Evolutionary conservation across 2,888 invertebrate genomes (phyloP), one percentile per base, ranked within the genome.

Genomic region (Doris montereyensis): DNA sequence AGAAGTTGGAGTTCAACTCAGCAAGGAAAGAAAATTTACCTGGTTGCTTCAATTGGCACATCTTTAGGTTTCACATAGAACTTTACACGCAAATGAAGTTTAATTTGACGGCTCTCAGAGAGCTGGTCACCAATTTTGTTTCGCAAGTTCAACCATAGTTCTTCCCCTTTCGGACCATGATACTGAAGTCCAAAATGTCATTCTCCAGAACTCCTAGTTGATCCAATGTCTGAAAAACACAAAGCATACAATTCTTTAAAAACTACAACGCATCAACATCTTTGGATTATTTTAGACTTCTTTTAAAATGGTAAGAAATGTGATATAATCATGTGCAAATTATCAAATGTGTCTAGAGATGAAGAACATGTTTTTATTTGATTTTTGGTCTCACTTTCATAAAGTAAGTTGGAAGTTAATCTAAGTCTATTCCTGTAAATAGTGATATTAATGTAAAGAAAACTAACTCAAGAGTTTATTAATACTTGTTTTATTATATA

Each of bases 31-130:
- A 57, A 34, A 34, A 71, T 83, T 89, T 91, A 95, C 93, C 96
- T 94, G 28, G 96, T 96, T 60, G 94, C 94, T 89, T 96, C 96
- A 91, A 96, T 96, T 82, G 96, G 94, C 81, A 97, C 93, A 81
- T 95, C 94, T 92, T 97, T 96, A 1, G 96, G 96, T 1, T 96
- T 96, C 67, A 97, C 96, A 95, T 96, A 97, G 93, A 96, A 97
- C 92, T 97, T 97, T 85, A 97, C 96, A 84, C 95, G 93, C 79
- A 96, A 92, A 84, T 94, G 94, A 83, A 96, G 94, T n/a, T n/a
- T n/a, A n/a, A n/a, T n/a, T n/a, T n/a, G n/a, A 71, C 95, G 93
- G 81, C 94, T 93, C 13, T 94, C 94, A 58, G 93, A 92, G 5
- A 93, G 92, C 78, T 95, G 95, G 65, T 88, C 85, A 80, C 95